Evolutionary conservation across 2,797 vertebrate genomes (phyloP), one percentile per base, ranked within the genome.

Genomic region (Mus minutoides): DNA sequence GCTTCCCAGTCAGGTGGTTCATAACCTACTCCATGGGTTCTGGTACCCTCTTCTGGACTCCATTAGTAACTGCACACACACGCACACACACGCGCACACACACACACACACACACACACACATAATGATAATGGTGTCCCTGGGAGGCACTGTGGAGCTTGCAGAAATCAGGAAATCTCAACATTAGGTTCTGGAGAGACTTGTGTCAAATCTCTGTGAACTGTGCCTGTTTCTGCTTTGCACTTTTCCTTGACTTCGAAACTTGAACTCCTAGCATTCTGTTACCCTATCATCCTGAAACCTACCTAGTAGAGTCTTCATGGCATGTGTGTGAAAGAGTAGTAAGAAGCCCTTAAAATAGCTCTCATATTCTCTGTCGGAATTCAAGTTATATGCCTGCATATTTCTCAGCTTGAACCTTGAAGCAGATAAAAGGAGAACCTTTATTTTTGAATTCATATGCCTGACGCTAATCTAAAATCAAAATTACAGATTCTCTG

Each of bases 351-450:
- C 13, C 73, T 92, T 46, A 43, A 56, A 79, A 94, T 56, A 76
- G 83, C n/a, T 21, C 24, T 88, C 58, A 75, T 0, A n/a, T 13
- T 73, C 58, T 37, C 86, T 62, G 2, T 52, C 73, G 43, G 40
- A 43, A 9, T 24, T 92, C n/a, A 56, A 73, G 46, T 71, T 80
- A 69, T 21, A 80, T 1, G 6, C 11, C 67, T 21, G 24, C 16
- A 10, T 8, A 22, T 46, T 90, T 76, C 73, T 92, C 77, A 85
- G 10, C 60, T 37, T 80, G 80, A 87, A 90, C 14, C 49, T 64
- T 60, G 84, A 58, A 19, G n/a, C 84, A 90, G 90, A 90, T 26
- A 92, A 96, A 91, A 76, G 22, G 29, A 94, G 93, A 91, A 56
- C 0, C 24, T n/a, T n/a, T 75, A 90, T 71, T 78, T 95, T 69